These are phyloP conservation scores for Pseudopipra pipra DNA, from an alignment of 2,113 vertebrate species.

Conservation along the genomic window DNA sequence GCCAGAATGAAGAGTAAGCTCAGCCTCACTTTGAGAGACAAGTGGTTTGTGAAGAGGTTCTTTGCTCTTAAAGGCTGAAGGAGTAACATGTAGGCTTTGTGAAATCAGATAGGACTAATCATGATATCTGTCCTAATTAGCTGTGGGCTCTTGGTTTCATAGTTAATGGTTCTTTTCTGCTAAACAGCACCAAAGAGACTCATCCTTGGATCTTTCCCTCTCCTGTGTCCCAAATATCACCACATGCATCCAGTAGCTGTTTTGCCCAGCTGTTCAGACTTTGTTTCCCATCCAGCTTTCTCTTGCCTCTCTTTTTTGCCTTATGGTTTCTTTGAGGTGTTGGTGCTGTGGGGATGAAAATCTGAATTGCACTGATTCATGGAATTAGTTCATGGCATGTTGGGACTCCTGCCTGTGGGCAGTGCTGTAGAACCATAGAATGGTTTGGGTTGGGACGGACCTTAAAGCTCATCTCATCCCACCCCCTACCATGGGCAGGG, in stretches of 20 bases:
- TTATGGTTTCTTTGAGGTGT: not conserved
- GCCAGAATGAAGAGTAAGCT: not conserved
- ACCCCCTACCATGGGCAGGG: not conserved
- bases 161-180: not conserved
- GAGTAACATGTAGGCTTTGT: not conserved
- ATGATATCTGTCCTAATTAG: not conserved
- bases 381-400: not conserved
- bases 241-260: not conserved
- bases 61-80: not conserved
- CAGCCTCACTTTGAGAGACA: not conserved
- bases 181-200: not conserved
- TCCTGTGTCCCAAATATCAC: rapidly evolving
- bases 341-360: not conserved
- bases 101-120: not conserved
- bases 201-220: not conserved
- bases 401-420: not conserved
- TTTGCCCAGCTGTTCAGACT: not conserved
- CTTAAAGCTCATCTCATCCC: not conserved
- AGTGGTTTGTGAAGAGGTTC: not conserved
- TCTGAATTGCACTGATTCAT: not conserved
- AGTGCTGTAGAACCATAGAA: too few relatives aligned
- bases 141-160: not conserved
- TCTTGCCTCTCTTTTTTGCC: not conserved
- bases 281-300: not conserved
- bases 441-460: not conserved